Percentiles rank a stretch among this genome's conserved stretches.
Evolutionary conservation across 2,888 invertebrate species (phyloP).

Genomic region (Lithophane socia): DNA sequence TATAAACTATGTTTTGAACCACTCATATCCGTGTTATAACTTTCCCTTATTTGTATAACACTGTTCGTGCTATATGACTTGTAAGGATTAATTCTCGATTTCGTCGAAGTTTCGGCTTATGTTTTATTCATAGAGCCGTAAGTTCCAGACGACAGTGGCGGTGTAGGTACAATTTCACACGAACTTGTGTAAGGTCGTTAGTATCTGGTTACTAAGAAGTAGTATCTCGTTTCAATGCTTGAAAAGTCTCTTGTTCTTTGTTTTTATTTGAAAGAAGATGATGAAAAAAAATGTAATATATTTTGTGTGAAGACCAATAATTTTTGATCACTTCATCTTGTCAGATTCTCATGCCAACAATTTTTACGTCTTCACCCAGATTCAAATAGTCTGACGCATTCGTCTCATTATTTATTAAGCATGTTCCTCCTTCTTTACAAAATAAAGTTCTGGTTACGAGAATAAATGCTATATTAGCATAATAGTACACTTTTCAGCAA

Average conservation of each 20-base stretch:
- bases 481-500: conserved; percentile 57
- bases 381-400: neutral
- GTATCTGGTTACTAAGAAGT: conserved; percentile 17
- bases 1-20: conserved; percentile 67
- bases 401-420: conserved; percentile 36
- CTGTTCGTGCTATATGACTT: conserved; percentile 53
- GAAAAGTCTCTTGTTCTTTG: neutral
- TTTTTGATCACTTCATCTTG: neutral
- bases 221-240: neutral
- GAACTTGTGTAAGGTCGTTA: conserved; percentile 38
- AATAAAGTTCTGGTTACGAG: conserved; percentile 24
- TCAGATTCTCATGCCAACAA: neutral
- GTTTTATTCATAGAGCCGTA: conserved; percentile 71
- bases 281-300: neutral
- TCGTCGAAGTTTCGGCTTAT: conserved; percentile 69
- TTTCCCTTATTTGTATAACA: conserved; percentile 31
- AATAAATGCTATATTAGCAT: conserved; percentile 52
- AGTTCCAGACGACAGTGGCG: conserved; percentile 67
- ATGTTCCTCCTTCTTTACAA: conserved; percentile 2
- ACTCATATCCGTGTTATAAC: conserved; percentile 60
- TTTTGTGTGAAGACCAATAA: neutral
- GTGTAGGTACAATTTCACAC: conserved; percentile 65
- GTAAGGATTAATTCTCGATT: conserved; percentile 72
- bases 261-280: neutral
- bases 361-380: neutral